Conservation (phyloP, 2,113 vertebrate genomes). For the Phalacrocorax carbo region DNA sequence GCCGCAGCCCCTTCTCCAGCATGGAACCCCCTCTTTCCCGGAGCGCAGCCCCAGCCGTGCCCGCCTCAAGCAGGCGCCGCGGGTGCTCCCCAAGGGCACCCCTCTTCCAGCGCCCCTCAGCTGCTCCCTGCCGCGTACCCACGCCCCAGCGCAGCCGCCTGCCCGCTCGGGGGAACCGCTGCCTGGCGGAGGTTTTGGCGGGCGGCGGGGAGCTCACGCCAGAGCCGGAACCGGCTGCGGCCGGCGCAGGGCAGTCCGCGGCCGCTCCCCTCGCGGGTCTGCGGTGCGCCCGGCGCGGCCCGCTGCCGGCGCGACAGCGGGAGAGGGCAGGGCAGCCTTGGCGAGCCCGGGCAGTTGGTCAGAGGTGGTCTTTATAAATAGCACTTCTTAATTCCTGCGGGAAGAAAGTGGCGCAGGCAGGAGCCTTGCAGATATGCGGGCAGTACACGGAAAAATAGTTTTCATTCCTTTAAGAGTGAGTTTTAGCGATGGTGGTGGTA, state of each 20-base stretch:
- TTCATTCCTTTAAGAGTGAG: neutral
- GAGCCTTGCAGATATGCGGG: neutral
- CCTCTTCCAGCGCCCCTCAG: neutral
- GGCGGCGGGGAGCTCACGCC: neutral
- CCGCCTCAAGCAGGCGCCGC: neutral
- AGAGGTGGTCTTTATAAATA: neutral
- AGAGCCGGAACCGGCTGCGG: neutral
- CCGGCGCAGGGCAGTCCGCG: rapidly evolving
- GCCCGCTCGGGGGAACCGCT: rapidly evolving
- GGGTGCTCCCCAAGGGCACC: neutral
- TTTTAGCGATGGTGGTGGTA: neutral
- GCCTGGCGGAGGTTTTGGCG: no score
- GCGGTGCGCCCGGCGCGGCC: rapidly evolving
- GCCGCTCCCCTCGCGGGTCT: no score
- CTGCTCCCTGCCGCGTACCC: neutral
- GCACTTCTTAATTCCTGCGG: neutral
- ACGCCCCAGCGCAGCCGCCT: no score
- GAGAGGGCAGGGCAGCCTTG: no score
- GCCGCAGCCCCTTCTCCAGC: neutral
- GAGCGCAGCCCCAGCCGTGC: neutral
- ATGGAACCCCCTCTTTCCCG: no score
- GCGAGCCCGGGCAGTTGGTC: rapidly evolving
- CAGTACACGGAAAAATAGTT: neutral
- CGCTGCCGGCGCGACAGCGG: rapidly evolving
- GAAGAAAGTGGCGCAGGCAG: neutral